A percentile compares a stretch with the other conserved stretches of the same genome.
phyloP scores from a whole-genome alignment of 2,797 vertebrate genomes.

The Synaphobranchus kaupii region DNA sequence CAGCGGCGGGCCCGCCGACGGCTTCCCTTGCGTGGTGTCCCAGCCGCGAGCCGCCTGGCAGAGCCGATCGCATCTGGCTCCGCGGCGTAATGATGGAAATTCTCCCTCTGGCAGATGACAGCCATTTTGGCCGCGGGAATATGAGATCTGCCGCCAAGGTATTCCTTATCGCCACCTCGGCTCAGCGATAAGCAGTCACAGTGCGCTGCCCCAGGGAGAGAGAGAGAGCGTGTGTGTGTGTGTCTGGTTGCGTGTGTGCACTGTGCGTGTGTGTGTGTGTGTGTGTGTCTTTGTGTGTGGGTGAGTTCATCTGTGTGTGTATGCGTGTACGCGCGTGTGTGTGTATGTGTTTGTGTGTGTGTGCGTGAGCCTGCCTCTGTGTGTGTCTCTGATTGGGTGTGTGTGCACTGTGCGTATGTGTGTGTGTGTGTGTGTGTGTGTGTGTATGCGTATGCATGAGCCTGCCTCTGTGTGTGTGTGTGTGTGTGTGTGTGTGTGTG shows the following conservation, averaged over 20 bases:
- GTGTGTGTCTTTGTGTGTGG: not conserved
- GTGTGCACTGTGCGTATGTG: not conserved
- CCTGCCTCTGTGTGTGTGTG: not conserved
- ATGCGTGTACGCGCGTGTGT: not conserved
- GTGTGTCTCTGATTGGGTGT: not conserved
- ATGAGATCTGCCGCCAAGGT: slow-evolving; percentile 64
- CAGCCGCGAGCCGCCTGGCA: slow-evolving; percentile 20
- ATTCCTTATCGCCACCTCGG: slow-evolving; percentile 61
- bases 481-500: not conserved
- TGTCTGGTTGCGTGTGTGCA: not conserved
- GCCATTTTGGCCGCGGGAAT: slow-evolving; percentile 62
- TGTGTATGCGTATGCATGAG: not conserved
- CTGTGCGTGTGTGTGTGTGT: not conserved
- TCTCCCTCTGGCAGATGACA: slow-evolving; percentile 61
- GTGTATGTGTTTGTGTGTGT: not conserved
- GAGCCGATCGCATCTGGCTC: slow-evolving; percentile 54
- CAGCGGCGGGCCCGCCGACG: not conserved
- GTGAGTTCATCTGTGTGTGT: not conserved
- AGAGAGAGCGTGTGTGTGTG: not conserved
- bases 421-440: not conserved
- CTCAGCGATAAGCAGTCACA: slow-evolving; percentile 68
- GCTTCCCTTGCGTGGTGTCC: slow-evolving; percentile 31
- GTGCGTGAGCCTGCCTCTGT: not conserved
- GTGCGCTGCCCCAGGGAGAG: slow-evolving; percentile 52
- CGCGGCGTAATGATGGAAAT: slow-evolving; percentile 63